Evolutionary conservation across 2,113 vertebrate genomes (phyloP), one percentile per base, ranked within the genome.

Genomic region (Anseranas semipalmata): DNA sequence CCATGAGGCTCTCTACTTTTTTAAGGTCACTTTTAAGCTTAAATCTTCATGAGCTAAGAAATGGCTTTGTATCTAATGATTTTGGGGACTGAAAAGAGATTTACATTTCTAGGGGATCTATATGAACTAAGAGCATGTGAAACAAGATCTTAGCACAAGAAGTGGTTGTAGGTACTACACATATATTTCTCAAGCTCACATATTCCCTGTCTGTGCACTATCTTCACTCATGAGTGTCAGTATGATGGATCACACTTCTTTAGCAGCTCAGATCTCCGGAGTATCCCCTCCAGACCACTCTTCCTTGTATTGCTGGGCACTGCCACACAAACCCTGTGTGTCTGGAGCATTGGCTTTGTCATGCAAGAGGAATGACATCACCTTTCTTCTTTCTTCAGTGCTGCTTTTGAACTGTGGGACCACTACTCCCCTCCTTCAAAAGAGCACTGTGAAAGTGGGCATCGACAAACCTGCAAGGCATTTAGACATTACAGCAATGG

Each of bases 11-110:
- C 92, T 89, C 28, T 70, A 27, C 43, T 87, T 80, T 85, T 45
- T 94, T 70, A 48, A 43, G 56, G 62, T 89, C 89, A 76, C 53
- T 92, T 88, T n/a, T 10, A 86, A 77, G 37, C 28, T 78, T 72
- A 0, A 52, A 15, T 50, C 35, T 89, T 90, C 52, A 56, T 84
- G 28, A 92, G 33, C 18, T 56, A 72, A 68, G 59, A 76, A 66
- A 24, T 17, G 72, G 27, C 48, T 66, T 81, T 66, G 39, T 75
- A 24, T 52, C 27, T 53, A 84, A 73, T 7, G 30, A 68, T 89
- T 91, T 87, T 21, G 72, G 41, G 43, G 16, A 30, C 45, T 60
- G 62, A n/a, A 92, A 65, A 46, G 52, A 83, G 32, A 70, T 78
- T 41, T 60, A n/a, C 18, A 48, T 10, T 68, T 35, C 30, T 39